Evolutionary conservation across 2,888 invertebrate species (phyloP).

Genomic region (Dascillus cervinus): DNA sequence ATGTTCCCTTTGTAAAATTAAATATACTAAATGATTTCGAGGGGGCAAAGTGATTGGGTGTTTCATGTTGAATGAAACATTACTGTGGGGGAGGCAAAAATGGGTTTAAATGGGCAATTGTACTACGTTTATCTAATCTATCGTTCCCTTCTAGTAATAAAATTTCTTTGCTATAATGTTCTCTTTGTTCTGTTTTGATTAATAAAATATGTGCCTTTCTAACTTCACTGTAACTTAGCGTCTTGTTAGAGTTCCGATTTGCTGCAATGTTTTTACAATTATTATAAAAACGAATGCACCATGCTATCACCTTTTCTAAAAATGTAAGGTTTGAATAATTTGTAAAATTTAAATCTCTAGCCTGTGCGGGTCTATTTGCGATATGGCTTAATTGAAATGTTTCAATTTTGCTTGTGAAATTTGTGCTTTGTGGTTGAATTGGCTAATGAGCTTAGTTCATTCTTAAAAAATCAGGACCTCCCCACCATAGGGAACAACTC

Average conservation of each 20-base stretch:
- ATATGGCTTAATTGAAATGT: neutral
- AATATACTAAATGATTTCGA: constrained; percentile 1
- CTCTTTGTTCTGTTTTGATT: constrained; percentile 1
- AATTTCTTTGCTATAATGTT: too few relatives aligned
- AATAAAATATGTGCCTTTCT: neutral
- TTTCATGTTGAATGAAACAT: constrained; percentile 1
- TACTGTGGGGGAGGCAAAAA: too few relatives aligned
- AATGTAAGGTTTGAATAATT: constrained; percentile 4
- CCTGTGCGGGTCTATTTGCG: neutral
- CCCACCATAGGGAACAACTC: constrained; percentile 1
- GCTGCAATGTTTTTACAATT: too few relatives aligned
- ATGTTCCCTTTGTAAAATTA: constrained; percentile 7
- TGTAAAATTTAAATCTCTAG: neutral
- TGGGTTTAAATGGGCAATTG: neutral
- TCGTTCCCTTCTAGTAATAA: too few relatives aligned
- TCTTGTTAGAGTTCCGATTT: too few relatives aligned
- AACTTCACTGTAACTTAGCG: neutral
- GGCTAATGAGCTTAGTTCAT: neutral
- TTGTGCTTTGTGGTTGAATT: neutral
- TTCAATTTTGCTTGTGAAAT: too few relatives aligned
- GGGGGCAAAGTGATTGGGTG: constrained; percentile 6
- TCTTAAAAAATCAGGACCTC: constrained; percentile 2
- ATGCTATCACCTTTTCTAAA: constrained; percentile 2
- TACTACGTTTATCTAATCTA: neutral
- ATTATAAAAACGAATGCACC: constrained; percentile 4